Evolutionary conservation across 2,888 invertebrate species (phyloP).

Genomic region (Beris morrisii): DNA sequence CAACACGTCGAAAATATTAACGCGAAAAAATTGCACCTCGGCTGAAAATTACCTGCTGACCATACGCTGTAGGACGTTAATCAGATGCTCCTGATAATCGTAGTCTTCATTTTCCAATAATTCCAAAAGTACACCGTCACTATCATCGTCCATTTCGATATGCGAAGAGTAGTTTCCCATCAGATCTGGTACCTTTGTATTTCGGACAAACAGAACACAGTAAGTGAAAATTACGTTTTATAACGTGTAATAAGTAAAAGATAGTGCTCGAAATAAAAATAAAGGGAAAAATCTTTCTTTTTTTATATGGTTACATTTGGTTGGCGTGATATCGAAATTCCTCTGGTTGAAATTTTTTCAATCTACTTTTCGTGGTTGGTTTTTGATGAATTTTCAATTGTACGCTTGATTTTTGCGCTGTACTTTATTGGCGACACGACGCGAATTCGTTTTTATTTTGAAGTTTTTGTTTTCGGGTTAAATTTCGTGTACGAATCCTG

Average conservation of each 20-base stretch:
- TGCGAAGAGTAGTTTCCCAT: constrained; percentile 24
- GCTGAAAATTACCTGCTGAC: constrained; percentile 40
- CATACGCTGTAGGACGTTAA: constrained; percentile 43
- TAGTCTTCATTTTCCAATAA: constrained; percentile 36
- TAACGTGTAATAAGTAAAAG: no score
- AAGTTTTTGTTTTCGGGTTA: no score
- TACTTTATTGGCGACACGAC: not conserved
- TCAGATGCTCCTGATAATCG: constrained; percentile 39
- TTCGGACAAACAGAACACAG: not conserved
- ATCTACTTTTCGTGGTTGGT: no score
- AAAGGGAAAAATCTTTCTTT: no score
- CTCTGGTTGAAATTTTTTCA: no score
- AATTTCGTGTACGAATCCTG: no score
- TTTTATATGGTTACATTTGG: no score
- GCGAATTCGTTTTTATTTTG: not conserved
- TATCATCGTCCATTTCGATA: constrained; percentile 41
- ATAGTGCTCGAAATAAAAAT: no score
- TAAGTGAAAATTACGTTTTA: no score
- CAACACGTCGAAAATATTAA: not conserved
- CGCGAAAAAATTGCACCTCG: not conserved
- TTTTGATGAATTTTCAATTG: no score
- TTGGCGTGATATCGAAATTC: no score
- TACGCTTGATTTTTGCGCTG: not conserved
- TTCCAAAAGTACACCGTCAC: constrained; percentile 40
- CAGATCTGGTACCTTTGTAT: constrained; percentile 6